Percentiles rank a stretch among this genome's conserved stretches.
Conservation (phyloP, 35 echinoderm and acorn worm genomes). For the Holothuria glaberrima region DNA sequence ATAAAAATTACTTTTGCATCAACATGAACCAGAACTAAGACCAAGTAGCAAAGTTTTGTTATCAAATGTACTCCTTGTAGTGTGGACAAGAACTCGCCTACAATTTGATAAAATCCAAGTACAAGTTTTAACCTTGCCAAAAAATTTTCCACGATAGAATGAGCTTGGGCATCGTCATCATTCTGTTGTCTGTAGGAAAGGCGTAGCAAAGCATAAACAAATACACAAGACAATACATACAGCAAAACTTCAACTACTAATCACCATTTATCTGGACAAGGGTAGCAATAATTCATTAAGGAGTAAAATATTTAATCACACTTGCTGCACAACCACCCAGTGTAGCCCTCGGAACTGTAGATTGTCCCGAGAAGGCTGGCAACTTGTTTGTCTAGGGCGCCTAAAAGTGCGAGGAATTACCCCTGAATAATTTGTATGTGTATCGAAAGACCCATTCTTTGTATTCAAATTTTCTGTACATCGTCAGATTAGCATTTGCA, state of each 20-base stretch:
- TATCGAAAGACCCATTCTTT: not conserved
- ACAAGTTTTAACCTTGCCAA: constrained; percentile 45
- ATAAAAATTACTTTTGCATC: too few relatives aligned
- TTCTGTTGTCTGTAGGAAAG: not conserved
- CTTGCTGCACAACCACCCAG: constrained; percentile 31
- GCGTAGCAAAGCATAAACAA: not conserved
- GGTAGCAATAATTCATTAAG: not conserved
- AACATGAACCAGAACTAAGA: too few relatives aligned
- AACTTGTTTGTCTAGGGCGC: not conserved
- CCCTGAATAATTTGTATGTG: not conserved
- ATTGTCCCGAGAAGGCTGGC: not conserved
- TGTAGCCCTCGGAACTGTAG: constrained; percentile 34
- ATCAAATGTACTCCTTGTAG: too few relatives aligned
- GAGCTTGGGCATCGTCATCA: not conserved
- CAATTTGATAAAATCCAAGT: constrained; percentile 51
- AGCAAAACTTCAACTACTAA: constrained; percentile 25
- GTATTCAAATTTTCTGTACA: constrained; percentile 31
- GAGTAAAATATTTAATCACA: constrained; percentile 10
- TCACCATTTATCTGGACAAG: not conserved
- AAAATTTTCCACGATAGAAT: not conserved
- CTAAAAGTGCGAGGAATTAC: not conserved
- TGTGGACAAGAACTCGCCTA: constrained; percentile 29
- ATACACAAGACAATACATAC: not conserved
- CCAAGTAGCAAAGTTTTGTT: too few relatives aligned
- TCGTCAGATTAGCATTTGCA: not conserved